Base-by-base conservation (phyloP, 1,140 invertebrate genomes). In the Drosophila asahinai region DNA sequence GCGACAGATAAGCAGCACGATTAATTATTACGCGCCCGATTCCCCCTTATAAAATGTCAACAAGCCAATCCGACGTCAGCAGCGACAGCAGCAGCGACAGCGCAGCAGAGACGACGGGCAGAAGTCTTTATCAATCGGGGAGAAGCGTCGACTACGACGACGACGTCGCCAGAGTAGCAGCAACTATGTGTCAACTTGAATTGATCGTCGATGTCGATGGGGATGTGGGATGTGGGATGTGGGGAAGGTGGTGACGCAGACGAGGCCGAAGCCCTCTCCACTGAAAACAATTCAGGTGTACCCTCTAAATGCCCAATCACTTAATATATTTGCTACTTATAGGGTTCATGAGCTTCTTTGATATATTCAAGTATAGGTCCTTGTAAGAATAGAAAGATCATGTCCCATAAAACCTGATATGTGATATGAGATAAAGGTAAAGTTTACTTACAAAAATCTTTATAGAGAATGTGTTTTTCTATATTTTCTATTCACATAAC, bases 1-100 rank as follows among this genome's bases (percentile, higher is more conserved):
- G 68, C 60, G 59, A 63, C 60, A 78, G 81, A 89, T 89, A 84
- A 87, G 74, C 83, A 57, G 27, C 49, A 58, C 80, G 72, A 77
- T 79, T 78, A 71, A 63, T 78, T 58, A 76, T 30, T 72, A 12
- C 19, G 54, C 54, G 19, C 19, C 33, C 54, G 19, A 17, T 6
- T 6, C 33, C 30, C 68, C 67, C 61, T 33, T 57, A 70, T 63
- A 59, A 72, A 72, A 77, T 83, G 78, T 80, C 80, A 79, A 77
- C 78, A 77, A 58, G 54, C 48, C 30, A 42, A 47, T 71, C 45
- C 19, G 30, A 52, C 62, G 62, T 63, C 75, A 73, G 49, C 47
- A 40, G 22, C 17, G 25, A 1, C 19, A 19, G 19, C 75, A 73
- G 49, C 47, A 17, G 9, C 14, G 49, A 33, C 30, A 38, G 52